phyloP scores from a whole-genome alignment of 2,797 vertebrate species.

The Siniperca scherzeri region DNA sequence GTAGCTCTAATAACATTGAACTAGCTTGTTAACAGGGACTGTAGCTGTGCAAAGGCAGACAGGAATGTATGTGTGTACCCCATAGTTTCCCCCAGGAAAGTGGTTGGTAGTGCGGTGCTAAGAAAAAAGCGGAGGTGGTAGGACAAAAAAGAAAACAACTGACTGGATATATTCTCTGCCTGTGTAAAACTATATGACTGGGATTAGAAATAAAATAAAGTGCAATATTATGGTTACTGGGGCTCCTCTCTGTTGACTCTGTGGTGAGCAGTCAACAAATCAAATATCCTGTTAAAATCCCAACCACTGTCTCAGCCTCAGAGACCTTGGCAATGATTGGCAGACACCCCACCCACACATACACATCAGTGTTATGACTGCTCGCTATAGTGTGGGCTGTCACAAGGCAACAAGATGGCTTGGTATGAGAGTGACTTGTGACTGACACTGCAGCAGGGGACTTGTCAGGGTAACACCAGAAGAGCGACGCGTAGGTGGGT shows the following conservation, averaged over 20 bases:
- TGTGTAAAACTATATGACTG: neutral
- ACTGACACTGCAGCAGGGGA: constrained; percentile 73
- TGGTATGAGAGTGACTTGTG: constrained; percentile 65
- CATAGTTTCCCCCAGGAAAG: neutral
- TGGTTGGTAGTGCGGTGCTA: neutral
- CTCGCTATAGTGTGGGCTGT: constrained; percentile 68
- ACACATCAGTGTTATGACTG: constrained; percentile 63
- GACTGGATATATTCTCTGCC: neutral
- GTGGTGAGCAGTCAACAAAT: constrained; percentile 10
- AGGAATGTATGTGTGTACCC: neutral
- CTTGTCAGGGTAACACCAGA: constrained; percentile 73
- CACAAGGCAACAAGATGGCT: constrained; percentile 65
- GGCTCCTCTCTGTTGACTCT: constrained; percentile 1
- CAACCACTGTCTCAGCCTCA: constrained; percentile 18
- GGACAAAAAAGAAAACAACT: constrained; percentile 2
- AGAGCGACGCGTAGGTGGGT: constrained; percentile 62
- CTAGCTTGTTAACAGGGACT: constrained; percentile 2
- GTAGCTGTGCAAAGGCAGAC: constrained; percentile 9
- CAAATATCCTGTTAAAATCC: constrained; percentile 28
- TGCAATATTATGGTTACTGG: neutral
- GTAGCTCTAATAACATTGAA: constrained; percentile 1
- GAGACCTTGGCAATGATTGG: constrained; percentile 55
- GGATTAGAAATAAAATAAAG: neutral
- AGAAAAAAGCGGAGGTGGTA: neutral
- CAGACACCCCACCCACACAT: constrained; percentile 63